A percentile compares a stretch with the other conserved stretches of the same genome.
Conservation (phyloP, 2,797 vertebrate species). For the Sus cebifrons region DNA sequence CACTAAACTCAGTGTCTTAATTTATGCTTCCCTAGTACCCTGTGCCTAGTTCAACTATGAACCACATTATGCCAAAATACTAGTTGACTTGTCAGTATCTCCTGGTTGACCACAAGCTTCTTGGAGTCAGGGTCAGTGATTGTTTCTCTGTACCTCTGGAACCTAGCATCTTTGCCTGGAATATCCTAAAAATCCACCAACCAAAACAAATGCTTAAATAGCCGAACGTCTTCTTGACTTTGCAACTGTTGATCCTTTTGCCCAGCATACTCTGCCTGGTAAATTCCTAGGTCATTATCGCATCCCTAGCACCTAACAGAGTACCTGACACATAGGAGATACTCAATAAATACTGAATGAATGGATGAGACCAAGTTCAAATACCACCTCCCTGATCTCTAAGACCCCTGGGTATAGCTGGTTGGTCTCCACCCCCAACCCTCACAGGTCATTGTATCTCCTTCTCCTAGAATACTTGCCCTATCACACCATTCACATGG, state of each 20-base stretch:
- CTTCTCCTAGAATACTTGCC: neutral
- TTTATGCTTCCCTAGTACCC: constrained; percentile 1
- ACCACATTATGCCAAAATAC: neutral
- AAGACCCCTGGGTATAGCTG: neutral
- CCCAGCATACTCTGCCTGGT: neutral
- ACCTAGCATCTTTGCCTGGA: neutral
- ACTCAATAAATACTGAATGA: constrained; percentile 6
- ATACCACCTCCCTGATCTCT: constrained; percentile 22
- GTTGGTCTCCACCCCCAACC: neutral
- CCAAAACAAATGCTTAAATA: constrained; percentile 34
- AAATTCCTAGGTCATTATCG: neutral
- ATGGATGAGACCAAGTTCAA: constrained; percentile 1
- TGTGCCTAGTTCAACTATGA: neutral
- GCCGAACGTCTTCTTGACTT: neutral
- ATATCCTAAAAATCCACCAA: neutral
- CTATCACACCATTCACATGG: neutral
- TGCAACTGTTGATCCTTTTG: constrained; percentile 24
- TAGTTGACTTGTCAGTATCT: constrained; percentile 26
- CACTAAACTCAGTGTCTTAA: neutral
- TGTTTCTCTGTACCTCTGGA: neutral
- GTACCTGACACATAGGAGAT: neutral
- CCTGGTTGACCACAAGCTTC: neutral
- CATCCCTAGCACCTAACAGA: neutral
- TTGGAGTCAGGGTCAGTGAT: neutral
- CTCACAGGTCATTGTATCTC: neutral